phyloP scores from a whole-genome alignment of 1,140 invertebrate genomes.

The Plectrocnemia conspersa region DNA sequence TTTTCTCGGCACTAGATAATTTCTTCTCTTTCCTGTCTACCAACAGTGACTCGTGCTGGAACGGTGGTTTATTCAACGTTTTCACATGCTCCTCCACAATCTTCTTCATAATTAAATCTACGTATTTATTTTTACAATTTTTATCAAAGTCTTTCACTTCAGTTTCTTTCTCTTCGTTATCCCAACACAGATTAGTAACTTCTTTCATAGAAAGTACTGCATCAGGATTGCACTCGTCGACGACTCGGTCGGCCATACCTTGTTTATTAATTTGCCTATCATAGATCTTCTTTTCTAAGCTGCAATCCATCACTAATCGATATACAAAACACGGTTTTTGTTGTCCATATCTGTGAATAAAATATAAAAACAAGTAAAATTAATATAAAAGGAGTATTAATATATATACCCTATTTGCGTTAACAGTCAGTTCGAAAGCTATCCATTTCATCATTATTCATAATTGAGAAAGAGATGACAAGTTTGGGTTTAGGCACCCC shows the following conservation, averaged over 20 bases:
- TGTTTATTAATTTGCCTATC: conserved; percentile 97
- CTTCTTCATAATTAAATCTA: conserved; percentile 76
- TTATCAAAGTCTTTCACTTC: conserved; percentile 65
- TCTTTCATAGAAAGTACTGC: conserved; percentile 92
- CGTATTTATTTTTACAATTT: conserved; percentile 65
- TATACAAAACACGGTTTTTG: conserved; percentile 93
- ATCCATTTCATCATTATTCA: too few species aligned
- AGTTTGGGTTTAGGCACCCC: too few species aligned
- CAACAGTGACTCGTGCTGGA: conserved; percentile 93
- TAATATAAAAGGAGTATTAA: conserved; percentile 1
- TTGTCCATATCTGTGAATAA: conserved; percentile 77
- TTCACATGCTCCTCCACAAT: conserved; percentile 63
- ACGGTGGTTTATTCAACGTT: conserved; percentile 82
- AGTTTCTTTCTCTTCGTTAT: conserved; percentile 83
- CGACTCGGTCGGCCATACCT: conserved; percentile 93
- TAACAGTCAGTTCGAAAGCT: too few species aligned
- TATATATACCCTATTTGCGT: too few species aligned
- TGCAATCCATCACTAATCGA: conserved; percentile 93
- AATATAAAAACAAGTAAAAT: conserved; percentile 8
- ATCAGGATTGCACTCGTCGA: conserved; percentile 97
- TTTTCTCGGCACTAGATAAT: conserved; percentile 90
- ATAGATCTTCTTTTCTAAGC: conserved; percentile 96
- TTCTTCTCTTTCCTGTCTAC: conserved; percentile 95
- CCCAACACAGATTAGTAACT: conserved; percentile 88
- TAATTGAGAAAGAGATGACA: too few species aligned